These are phyloP conservation scores for Pogonognathellus flavescens DNA, from an alignment of 1,140 invertebrate genomes.

Conservation along the genomic window DNA sequence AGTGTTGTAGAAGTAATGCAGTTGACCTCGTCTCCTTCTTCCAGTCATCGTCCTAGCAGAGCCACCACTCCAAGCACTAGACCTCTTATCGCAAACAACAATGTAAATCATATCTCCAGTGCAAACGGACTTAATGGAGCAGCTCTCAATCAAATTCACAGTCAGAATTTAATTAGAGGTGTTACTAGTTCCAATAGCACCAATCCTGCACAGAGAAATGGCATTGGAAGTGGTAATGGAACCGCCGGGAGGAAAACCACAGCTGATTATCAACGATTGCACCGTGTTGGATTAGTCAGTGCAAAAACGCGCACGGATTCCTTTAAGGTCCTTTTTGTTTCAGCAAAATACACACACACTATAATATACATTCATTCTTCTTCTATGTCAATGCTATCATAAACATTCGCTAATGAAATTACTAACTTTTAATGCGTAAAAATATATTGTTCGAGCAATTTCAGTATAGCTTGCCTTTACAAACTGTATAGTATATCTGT, in stretches of 20 bases:
- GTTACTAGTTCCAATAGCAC: constrained; percentile 14
- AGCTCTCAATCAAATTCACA: constrained; percentile 51
- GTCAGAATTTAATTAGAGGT: neutral
- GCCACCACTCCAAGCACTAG: constrained; percentile 36
- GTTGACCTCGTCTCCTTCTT: constrained; percentile 7
- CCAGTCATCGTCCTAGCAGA: constrained; percentile 15
- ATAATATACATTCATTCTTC: constrained; percentile 10
- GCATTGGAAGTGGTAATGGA: constrained; percentile 42
- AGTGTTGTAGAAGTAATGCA: constrained; percentile 21
- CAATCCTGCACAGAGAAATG: neutral
- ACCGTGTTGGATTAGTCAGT: constrained; percentile 47
- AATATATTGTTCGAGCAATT: neutral
- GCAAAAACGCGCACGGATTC: constrained; percentile 51
- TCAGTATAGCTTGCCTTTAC: too few relatives aligned
- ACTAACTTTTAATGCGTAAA: neutral
- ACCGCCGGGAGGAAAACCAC: constrained; percentile 22
- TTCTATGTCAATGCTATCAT: neutral
- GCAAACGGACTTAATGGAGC: constrained; percentile 55
- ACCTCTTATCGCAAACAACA: constrained; percentile 46
- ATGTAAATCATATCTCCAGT: constrained; percentile 56
- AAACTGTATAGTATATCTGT: too few relatives aligned
- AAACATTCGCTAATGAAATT: neutral
- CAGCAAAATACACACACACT: neutral
- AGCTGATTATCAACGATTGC: constrained; percentile 48
- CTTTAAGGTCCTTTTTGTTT: constrained; percentile 36